phyloP scores from a whole-genome alignment of 2,888 invertebrate species.

The Spodoptera littoralis region DNA sequence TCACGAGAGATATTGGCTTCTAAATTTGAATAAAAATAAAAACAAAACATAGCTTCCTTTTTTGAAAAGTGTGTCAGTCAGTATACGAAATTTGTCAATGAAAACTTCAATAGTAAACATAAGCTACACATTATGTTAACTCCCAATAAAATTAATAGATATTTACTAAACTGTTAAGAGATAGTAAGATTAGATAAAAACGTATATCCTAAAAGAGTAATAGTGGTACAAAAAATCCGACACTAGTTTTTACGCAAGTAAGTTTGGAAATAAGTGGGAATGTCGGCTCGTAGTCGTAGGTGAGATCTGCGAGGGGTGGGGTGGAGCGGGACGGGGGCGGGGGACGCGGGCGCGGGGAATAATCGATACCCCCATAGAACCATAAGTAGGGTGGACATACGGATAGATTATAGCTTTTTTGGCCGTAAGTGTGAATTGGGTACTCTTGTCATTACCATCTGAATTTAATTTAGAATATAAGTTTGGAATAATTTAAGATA shows the following conservation, averaged over 20 bases:
- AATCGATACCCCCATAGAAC: constrained; percentile 85
- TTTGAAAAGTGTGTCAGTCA: no score
- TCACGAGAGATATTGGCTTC: no score
- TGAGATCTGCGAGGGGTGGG: constrained; percentile 62
- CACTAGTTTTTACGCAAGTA: constrained; percentile 53
- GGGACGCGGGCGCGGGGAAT: constrained; percentile 63
- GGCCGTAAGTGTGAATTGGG: constrained; percentile 65
- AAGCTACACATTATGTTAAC: no score
- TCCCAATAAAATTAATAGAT: background rate
- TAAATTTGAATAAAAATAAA: no score
- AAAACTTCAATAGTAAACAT: constrained; percentile 27
- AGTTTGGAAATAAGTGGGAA: constrained; percentile 61
- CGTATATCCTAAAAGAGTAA: constrained; percentile 20
- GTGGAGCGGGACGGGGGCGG: constrained; percentile 33
- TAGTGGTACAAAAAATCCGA: constrained; percentile 41
- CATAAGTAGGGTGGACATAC: constrained; percentile 84
- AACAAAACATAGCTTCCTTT: no score
- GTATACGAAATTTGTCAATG: constrained; percentile 17
- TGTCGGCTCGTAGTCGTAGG: constrained; percentile 57
- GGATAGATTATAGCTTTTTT: constrained; percentile 73
- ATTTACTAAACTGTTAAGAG: constrained; percentile 24
- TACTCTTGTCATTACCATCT: constrained; percentile 14
- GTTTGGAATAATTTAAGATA: background rate
- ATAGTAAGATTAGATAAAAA: constrained; percentile 32
- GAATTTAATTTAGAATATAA: constrained; percentile 6